These are phyloP conservation scores for Dipodomys ordii DNA, from an alignment of 2,113 vertebrate species.

Conservation along the genomic window DNA sequence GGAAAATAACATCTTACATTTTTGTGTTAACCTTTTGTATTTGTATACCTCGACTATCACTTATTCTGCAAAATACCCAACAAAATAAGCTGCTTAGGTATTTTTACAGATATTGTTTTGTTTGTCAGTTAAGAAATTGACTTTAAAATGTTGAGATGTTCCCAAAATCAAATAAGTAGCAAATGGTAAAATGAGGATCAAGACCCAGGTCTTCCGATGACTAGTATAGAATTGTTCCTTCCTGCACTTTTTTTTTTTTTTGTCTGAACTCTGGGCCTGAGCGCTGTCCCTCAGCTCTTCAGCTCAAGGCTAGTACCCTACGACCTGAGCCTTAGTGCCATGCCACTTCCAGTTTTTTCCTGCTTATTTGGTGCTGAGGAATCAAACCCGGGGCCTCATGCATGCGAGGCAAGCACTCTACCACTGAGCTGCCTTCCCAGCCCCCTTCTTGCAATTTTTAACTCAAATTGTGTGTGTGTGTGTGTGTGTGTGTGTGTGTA, in stretches of 20 bases:
- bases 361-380: too few relatives aligned
- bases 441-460: not conserved
- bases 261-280: too few relatives aligned
- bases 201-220: not conserved
- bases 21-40: too few relatives aligned
- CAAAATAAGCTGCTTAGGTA: not conserved
- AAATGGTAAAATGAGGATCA: not conserved
- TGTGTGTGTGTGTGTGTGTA: not conserved
- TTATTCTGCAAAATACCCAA: not conserved
- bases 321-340: too few relatives aligned
- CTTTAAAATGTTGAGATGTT: not conserved
- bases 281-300: too few relatives aligned
- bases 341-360: too few relatives aligned
- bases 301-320: too few relatives aligned
- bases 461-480: not conserved
- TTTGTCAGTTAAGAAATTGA: not conserved
- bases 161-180: not conserved
- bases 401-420: too few relatives aligned
- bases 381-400: too few relatives aligned
- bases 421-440: too few relatives aligned
- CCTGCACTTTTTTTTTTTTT: too few relatives aligned
- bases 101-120: not conserved
- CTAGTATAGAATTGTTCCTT: not conserved
- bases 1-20: not conserved
- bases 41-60: not conserved